A percentile compares a stretch with the other conserved stretches of the same genome.
Evolutionary conservation across 2,888 invertebrate genomes (phyloP).

Genomic region (Athrips mouffetella): DNA sequence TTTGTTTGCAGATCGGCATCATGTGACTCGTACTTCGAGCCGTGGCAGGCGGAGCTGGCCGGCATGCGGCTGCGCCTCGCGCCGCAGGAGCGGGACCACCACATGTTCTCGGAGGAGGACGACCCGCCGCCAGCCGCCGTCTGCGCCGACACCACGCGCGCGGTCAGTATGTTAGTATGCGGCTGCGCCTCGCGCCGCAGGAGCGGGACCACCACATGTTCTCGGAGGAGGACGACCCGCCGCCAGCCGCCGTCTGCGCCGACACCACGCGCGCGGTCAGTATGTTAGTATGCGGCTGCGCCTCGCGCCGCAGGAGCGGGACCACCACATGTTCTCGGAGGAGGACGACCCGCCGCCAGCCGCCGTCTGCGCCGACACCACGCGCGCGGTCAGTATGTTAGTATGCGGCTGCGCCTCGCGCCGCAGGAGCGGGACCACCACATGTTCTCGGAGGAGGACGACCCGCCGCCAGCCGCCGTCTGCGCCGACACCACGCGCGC

Average conservation of each 20-base stretch:
- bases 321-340: constrained; percentile 93
- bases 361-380: neutral
- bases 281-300: constrained; percentile 89
- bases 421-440: constrained; percentile 91
- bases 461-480: constrained; percentile 23
- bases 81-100: constrained; percentile 89
- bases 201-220: constrained; percentile 92
- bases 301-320: constrained; percentile 90
- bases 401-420: constrained; percentile 89
- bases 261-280: neutral
- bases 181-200: constrained; percentile 89
- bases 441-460: constrained; percentile 93
- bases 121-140: constrained; percentile 30
- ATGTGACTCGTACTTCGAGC: constrained; percentile 96
- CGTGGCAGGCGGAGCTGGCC: constrained; percentile 86
- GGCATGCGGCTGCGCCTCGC: constrained; percentile 90
- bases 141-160: neutral
- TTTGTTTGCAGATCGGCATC: constrained; percentile 83
- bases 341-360: constrained; percentile 77
- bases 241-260: neutral
- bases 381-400: neutral
- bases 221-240: constrained; percentile 86
- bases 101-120: constrained; percentile 94
- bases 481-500: neutral
- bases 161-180: constrained; percentile 80